These are phyloP conservation scores for Phalacrocorax pelagicus DNA, from an alignment of 2,113 vertebrate genomes.

Conservation along the genomic window DNA sequence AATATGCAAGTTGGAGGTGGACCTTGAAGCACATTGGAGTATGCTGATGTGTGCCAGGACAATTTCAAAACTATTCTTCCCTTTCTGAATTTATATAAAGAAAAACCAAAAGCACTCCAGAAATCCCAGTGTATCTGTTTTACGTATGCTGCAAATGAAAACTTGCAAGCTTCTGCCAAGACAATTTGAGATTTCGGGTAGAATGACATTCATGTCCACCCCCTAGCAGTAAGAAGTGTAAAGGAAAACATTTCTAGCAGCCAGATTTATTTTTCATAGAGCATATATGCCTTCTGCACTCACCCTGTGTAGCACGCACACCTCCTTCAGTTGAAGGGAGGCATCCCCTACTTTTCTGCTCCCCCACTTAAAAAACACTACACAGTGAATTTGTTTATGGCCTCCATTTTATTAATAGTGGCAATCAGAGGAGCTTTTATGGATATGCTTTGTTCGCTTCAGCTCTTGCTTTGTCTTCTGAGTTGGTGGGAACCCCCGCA, in stretches of 20 bases:
- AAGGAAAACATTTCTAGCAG: not conserved
- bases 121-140: constrained; percentile 24
- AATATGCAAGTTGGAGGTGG: not conserved
- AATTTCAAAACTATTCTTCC: constrained; percentile 11
- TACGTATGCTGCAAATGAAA: not conserved
- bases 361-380: constrained; percentile 27
- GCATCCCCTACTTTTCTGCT: not conserved
- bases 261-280: not conserved
- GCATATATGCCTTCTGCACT: not conserved
- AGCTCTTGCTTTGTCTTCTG: constrained; percentile 58
- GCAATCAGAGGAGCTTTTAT: constrained; percentile 60
- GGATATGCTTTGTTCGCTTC: constrained; percentile 53
- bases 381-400: constrained; percentile 57
- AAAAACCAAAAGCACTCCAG: not conserved
- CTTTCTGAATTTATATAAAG: not conserved
- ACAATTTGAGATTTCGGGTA: not conserved
- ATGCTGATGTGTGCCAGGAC: not conserved
- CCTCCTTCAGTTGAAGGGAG: not conserved
- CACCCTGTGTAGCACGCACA: not conserved
- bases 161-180: not conserved
- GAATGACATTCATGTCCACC: not conserved
- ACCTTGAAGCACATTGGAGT: not conserved
- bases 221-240: not conserved
- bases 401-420: constrained; percentile 62
- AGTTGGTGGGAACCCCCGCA: constrained; percentile 59